Evolutionary conservation across 2,113 vertebrate species (phyloP).

Genomic region (Lonchura striata): DNA sequence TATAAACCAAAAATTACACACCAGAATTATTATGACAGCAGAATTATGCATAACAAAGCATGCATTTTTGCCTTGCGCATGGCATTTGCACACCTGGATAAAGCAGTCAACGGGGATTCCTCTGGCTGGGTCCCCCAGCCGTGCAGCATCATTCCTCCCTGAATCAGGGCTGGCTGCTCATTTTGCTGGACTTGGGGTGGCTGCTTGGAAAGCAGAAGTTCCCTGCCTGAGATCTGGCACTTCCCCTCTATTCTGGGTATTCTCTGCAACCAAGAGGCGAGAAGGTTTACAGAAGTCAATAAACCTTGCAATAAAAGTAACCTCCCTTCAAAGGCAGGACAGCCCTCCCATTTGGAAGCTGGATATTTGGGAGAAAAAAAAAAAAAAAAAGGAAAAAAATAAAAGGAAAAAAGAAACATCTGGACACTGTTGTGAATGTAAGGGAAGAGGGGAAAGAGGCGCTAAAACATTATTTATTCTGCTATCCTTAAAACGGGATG

Average conservation of each 20-base stretch:
- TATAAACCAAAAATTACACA: not conserved
- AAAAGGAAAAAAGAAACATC: rapidly evolving
- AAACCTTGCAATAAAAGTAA: conserved; percentile 28
- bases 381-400: not conserved
- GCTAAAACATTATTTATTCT: not conserved
- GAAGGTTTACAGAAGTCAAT: conserved; percentile 47
- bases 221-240: not conserved
- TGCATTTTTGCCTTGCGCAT: not conserved
- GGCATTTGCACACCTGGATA: not conserved
- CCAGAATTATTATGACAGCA: not conserved
- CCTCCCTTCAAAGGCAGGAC: conserved; percentile 22
- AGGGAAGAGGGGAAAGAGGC: not conserved
- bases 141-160: not conserved
- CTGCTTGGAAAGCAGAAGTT: not conserved
- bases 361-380: not conserved
- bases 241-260: not conserved
- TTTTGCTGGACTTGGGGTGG: not conserved
- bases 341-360: conserved; percentile 18
- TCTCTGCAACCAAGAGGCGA: conserved; percentile 5
- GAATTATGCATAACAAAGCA: not conserved
- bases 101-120: not conserved
- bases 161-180: not conserved
- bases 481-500: not conserved
- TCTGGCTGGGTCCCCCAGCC: not conserved
- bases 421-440: not conserved